A percentile compares a stretch with the other conserved stretches of the same genome.
Conservation (phyloP, 2,113 vertebrate genomes). For the Ibidorhyncha struthersii region DNA sequence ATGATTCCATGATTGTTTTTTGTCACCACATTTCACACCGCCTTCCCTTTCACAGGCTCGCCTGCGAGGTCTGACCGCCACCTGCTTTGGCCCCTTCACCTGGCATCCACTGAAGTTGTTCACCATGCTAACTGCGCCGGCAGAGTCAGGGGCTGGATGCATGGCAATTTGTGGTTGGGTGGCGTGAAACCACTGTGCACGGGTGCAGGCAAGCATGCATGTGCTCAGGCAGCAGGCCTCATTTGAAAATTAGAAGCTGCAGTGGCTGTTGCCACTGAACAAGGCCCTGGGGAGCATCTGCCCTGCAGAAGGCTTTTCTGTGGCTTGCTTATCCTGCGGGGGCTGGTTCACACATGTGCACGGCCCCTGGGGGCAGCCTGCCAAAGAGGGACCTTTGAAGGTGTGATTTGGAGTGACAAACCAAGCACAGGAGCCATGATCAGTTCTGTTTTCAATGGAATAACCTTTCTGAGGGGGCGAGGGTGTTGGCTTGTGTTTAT, state of each 20-base stretch:
- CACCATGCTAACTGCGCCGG: accelerated
- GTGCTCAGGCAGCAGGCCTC: not conserved
- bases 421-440: not conserved
- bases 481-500: not conserved
- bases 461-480: accelerated
- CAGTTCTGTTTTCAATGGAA: not conserved
- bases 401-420: not conserved
- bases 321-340: not conserved
- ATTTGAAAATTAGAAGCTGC: not conserved
- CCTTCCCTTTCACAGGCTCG: no score
- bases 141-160: not conserved
- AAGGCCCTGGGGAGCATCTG: not conserved
- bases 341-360: accelerated
- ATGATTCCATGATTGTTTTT: not conserved
- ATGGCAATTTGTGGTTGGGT: not conserved
- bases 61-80: accelerated
- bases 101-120: accelerated
- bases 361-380: not conserved
- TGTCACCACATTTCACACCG: accelerated
- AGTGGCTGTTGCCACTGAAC: not conserved
- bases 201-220: not conserved
- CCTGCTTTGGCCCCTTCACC: not conserved
- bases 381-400: not conserved
- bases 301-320: not conserved
- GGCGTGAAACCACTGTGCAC: accelerated